Evolutionary conservation across 1,140 invertebrate species (phyloP), one percentile per base, ranked within the genome.

Genomic region (Zaprionus vittiger): DNA sequence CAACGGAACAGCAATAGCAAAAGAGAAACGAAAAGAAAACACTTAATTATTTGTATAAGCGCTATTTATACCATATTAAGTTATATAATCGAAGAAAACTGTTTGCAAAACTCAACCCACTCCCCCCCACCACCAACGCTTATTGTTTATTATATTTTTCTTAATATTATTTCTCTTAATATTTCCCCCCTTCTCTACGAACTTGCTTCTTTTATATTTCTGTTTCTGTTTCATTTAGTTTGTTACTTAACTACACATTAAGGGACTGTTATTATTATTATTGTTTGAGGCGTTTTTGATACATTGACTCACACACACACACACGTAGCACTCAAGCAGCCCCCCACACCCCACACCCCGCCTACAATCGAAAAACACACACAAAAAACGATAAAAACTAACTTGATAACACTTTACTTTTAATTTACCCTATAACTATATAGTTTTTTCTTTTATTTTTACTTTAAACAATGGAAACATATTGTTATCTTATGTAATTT

Each of bases 21-120:
- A 73, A 41, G 41, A 28, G 7, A 31, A 22, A 49, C 56, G 44
- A 67, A 72, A 69, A 52, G 64, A 79, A 79, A 81, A 73, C 74
- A 83, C 85, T 82, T 80, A 79, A 89, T 70, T 77, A 81, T 81
- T 80, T 83, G 74, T 85, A 79, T 90, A 84, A 90, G 85, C 76
- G 57, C 78, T 73, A 77, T 82, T 80, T 85, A 86, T 83, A 83
- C 79, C 75, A 79, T 59, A 63, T 72, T 76, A 72, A 76, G 73
- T 72, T 72, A 55, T 76, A 60, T 55, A 61, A 60, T 44, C 61
- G 67, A 31, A 57, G 49, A 64, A 20, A 56, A 69, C 59, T 66
- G 62, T 66, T 66, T 73, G 69, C 69, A 63, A 31, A 28, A 6
- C 7, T 0, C 22, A 60, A 26, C 37, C 14, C 2, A 22, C 20